These are phyloP conservation scores for Bombus turneri DNA, from an alignment of 1,140 invertebrate genomes.

Conservation along the genomic window DNA sequence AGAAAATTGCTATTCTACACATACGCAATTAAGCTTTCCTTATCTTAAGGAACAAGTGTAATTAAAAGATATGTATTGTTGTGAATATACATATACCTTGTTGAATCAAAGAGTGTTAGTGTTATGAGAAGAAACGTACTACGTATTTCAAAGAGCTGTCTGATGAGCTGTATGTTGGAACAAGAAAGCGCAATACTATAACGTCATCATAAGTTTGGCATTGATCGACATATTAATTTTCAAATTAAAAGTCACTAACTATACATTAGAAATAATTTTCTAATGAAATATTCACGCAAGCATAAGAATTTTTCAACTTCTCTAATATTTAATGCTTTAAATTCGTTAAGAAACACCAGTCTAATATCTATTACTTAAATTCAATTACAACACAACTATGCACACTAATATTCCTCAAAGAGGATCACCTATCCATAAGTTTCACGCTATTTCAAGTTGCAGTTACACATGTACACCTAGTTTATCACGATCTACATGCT, in stretches of 20 bases:
- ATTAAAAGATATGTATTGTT: background rate
- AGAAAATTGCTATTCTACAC: background rate
- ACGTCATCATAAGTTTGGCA: background rate
- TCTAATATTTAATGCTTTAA: background rate
- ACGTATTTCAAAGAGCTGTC: background rate
- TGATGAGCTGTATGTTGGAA: background rate
- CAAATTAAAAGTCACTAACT: background rate
- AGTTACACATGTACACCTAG: background rate
- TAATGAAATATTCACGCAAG: background rate
- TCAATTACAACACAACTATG: background rate
- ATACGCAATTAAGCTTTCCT: background rate
- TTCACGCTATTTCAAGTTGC: background rate
- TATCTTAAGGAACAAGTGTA: background rate
- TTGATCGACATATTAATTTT: background rate
- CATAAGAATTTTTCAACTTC: background rate
- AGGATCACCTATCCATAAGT: background rate
- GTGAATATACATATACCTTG: background rate
- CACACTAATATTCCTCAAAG: background rate
- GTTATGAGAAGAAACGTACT: background rate
- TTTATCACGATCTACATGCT: slow-evolving; percentile 1
- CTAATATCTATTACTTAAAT: background rate
- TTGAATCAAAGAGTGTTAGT: background rate
- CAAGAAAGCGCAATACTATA: background rate
- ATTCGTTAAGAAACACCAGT: background rate
- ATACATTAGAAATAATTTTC: too few relatives aligned